Base-by-base conservation (phyloP, 1,140 invertebrate species). In the Colletes gigas region DNA sequence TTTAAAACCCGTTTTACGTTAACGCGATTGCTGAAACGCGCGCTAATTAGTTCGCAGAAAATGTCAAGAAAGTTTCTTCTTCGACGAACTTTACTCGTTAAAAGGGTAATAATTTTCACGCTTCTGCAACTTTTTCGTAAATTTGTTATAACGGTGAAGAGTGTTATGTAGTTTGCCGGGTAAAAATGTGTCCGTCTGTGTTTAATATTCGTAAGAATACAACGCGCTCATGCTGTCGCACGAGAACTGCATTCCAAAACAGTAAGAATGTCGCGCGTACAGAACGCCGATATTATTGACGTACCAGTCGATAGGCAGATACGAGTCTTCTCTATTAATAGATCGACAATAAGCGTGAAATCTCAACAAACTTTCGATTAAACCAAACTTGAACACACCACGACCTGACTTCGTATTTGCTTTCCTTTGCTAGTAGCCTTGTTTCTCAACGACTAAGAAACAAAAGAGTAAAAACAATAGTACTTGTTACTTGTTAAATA, bases 301-400 rank as follows among this genome's bases (percentile, higher is more conserved):
- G 17, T 54, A 41, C 8, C 47, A 4, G 44, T 52, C 66, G 68
- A 55, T 59, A 41, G 47, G 14, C 54, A 17, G 67, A 54, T 52
- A 59, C 14, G 55, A 9, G 5, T 54, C n/a, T 15, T n/a, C 60
- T 55, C 77, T 65, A 73, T 65, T 78, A 73, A 65, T 73, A 78
- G 77, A 12, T 15, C 39, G 21, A 6, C 5, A 30, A 63, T n/a
- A 50, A 54, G 6, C 59, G 47, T n/a, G 55, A 81, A 76, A 68
- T 81, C 30, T 5, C 55, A 5, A 19, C 4, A 17, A 44, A 68
- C 59, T 65, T 65, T 72, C 50, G 17, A 62, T 78, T 39, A 47
- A 9, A 47, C 6, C 60, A 17, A 60, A 6, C 21, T 60, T 10
- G 8, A 47, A 9, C 44, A 47, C 9, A 5, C 62, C 9, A 63